These are phyloP conservation scores for Carlito syrichta DNA, from an alignment of 2,113 vertebrate genomes.

Conservation along the genomic window DNA sequence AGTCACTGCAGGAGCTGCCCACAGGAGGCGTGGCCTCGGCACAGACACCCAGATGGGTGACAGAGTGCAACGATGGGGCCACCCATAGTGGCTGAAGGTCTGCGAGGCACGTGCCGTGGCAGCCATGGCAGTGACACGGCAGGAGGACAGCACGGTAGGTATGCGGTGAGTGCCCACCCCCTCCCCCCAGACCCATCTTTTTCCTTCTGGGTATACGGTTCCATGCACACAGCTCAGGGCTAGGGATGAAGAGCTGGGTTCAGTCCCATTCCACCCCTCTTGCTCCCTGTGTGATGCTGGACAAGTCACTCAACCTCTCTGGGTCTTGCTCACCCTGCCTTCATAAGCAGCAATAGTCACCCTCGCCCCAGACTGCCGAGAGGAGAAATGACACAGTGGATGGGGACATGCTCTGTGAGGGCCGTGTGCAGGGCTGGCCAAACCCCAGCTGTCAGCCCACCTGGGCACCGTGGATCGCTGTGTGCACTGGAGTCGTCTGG, in stretches of 20 bases:
- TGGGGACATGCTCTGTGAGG: not conserved
- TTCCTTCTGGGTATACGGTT: not conserved
- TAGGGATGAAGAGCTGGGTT: not conserved
- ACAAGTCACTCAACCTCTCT: not conserved
- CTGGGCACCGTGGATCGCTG: fast-evolving
- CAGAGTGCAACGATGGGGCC: not conserved
- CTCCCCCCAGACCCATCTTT: not conserved
- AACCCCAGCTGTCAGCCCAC: not conserved
- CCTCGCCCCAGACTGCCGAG: not conserved
- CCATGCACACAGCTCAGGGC: not conserved
- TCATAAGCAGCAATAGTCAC: not conserved
- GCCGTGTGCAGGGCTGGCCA: not conserved
- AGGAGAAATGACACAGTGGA: fast-evolving
- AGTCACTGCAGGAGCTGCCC: not conserved
- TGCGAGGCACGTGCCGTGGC: not conserved
- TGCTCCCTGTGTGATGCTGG: not conserved
- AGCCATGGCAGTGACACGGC: fast-evolving
- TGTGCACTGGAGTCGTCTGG: not conserved
- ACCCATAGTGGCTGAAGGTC: not conserved
- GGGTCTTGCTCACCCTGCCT: not conserved
- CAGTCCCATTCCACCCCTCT: not conserved
- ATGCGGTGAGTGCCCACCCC: not conserved
- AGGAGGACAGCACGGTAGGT: not conserved
- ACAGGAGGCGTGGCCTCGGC: not conserved
- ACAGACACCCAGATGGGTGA: not conserved